Percentiles rank a stretch among this genome's conserved stretches.
phyloP scores from a whole-genome alignment of 2,113 vertebrate species.

The Geococcyx californianus region DNA sequence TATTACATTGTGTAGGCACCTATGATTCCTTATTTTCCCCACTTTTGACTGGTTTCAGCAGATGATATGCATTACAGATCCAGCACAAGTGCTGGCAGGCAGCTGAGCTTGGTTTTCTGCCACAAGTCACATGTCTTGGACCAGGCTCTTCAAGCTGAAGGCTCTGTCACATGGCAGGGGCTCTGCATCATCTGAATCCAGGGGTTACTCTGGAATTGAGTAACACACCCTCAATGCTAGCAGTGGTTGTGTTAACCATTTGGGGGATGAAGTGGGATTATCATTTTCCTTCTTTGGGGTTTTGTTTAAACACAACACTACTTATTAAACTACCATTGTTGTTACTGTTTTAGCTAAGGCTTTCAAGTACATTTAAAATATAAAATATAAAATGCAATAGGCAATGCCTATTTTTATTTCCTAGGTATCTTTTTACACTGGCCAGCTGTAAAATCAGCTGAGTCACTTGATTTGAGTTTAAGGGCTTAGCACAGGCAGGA shows the following conservation, averaged over 20 bases:
- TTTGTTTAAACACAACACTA: neutral
- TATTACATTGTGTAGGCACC: neutral
- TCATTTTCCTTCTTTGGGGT: neutral
- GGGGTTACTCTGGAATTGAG: neutral
- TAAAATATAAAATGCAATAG: no score
- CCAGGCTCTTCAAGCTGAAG: neutral
- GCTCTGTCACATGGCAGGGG: neutral
- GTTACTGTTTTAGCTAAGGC: neutral
- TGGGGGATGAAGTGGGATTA: neutral
- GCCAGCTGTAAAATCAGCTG: slow-evolving; percentile 30
- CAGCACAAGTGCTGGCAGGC: slow-evolving; percentile 11
- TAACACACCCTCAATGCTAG: neutral
- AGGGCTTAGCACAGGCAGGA: neutral
- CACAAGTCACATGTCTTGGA: slow-evolving; percentile 10
- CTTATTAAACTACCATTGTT: neutral
- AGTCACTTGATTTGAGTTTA: slow-evolving; percentile 26
- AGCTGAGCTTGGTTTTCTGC: slow-evolving; percentile 13
- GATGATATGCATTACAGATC: neutral
- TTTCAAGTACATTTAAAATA: neutral
- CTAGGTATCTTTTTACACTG: neutral
- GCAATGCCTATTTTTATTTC: slow-evolving; percentile 1
- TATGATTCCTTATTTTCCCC: neutral
- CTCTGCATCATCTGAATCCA: neutral
- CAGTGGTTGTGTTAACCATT: neutral
- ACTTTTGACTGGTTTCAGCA: neutral